Base-by-base conservation (phyloP, 2,888 invertebrate species). In the Diarsia mendica region DNA sequence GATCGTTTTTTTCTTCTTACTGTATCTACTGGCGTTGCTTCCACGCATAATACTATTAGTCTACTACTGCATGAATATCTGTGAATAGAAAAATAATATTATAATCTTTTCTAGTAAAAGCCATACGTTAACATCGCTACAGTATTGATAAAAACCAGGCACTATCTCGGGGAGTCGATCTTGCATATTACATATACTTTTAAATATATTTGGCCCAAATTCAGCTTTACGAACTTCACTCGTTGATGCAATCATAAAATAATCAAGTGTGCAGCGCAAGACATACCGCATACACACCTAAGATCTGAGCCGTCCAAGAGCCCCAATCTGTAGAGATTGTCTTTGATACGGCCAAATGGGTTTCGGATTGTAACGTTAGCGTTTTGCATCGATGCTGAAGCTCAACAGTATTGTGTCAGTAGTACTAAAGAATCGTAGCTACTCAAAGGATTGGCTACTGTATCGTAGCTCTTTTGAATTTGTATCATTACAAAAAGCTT, bases 21-120 rank as follows among this genome's bases (percentile, higher is more conserved):
- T 83, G 97, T 96, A 86, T 97, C 96, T 83, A 97, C 97, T 64
- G 97, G 97, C 69, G 98, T 97, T 55, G 98, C 98, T 96, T 99
- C 99, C 88, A 99, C 98, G 94, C 99, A 99, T 63, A 99, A 97
- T 77, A 99, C 97, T 90, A 99, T 98, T 91, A 99, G 97, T 92
- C 97, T 97, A 94, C 98, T 98, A 95, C 98, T 98, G 96, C 99
- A 99, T 65, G 98, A 97, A 92, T 97, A 98, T 84, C 98, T 97
- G 89, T 82, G 23, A 2, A 61, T 20, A 28, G 18, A 64, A 69
- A 23, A 15, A 53, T 0, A 6, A n/a, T 23, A n/a, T 23, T 49
- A 44, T 2, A 58, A 28, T 11, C 9, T 33, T 33, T 61, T 33
- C 13, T 15, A 15, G 15, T 6, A n/a, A 63, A 44, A 63, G 8